Evolutionary conservation across 35 echinoderm and acorn worm genomes (phyloP).

Genomic region (Holothuria glaberrima): DNA sequence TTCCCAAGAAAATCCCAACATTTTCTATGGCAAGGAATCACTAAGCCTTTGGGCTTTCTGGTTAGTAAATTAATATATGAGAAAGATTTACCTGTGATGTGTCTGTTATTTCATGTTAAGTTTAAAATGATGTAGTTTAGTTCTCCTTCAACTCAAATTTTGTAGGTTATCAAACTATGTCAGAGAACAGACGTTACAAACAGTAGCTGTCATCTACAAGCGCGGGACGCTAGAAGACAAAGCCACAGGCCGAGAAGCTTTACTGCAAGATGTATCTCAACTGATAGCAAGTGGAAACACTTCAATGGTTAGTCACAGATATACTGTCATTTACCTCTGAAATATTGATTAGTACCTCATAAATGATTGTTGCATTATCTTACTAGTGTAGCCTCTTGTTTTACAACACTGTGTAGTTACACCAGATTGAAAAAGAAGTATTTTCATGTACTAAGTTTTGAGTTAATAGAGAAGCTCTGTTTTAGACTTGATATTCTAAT

Average conservation of each 20-base stretch:
- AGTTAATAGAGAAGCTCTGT: too few species aligned
- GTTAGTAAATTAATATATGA: too few species aligned
- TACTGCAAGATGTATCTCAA: slow-evolving; percentile 89
- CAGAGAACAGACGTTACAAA: slow-evolving; percentile 93
- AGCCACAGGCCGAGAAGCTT: slow-evolving; percentile 62
- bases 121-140: too few species aligned
- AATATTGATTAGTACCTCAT: background rate
- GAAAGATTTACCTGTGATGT: too few species aligned
- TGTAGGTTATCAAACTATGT: slow-evolving; percentile 89
- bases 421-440: background rate
- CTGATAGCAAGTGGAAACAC: slow-evolving; percentile 88
- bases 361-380: background rate
- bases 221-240: slow-evolving; percentile 87
- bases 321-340: background rate
- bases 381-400: background rate
- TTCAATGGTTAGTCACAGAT: slow-evolving; percentile 65
- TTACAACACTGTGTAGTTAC: background rate
- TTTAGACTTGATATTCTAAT: background rate
- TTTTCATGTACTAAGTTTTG: too few species aligned
- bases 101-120: too few species aligned
- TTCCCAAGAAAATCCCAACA: too few species aligned
- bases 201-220: slow-evolving; percentile 97
- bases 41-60: too few species aligned
- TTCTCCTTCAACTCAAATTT: too few species aligned
- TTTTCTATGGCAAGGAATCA: too few species aligned